Percentiles rank a stretch among this genome's conserved stretches.
Evolutionary conservation across 2,888 invertebrate genomes (phyloP).

Genomic region (Fragum fragum): DNA sequence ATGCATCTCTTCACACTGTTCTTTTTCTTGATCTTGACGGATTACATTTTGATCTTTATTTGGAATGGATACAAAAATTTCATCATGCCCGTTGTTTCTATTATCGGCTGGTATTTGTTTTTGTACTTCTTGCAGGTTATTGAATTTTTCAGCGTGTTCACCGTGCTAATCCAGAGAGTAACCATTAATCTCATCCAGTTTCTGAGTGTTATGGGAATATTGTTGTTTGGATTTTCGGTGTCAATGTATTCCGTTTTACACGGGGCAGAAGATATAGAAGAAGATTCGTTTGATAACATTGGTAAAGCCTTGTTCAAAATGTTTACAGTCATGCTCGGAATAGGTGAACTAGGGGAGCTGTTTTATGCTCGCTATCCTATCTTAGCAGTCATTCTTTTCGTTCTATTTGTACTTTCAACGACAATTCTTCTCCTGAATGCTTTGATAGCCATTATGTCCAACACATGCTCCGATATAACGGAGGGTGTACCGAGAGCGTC

Average conservation of each 20-base stretch:
- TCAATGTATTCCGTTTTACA: slow-evolving; percentile 37
- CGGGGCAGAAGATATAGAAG: background rate
- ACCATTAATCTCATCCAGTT: slow-evolving; percentile 24
- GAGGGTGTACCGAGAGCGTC: background rate
- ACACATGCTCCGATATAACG: background rate
- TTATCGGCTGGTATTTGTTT: slow-evolving; percentile 38
- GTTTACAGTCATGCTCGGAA: slow-evolving; percentile 32
- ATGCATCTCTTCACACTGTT: background rate
- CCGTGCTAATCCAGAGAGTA: slow-evolving; percentile 26
- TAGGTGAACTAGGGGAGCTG: slow-evolving; percentile 22
- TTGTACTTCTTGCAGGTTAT: slow-evolving; percentile 31
- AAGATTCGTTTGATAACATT: slow-evolving; percentile 13
- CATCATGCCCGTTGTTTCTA: background rate
- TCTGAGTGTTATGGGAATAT: slow-evolving; percentile 14
- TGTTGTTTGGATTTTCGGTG: slow-evolving; percentile 26
- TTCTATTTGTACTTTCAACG: background rate
- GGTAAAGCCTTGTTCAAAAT: slow-evolving; percentile 23
- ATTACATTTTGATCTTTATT: background rate
- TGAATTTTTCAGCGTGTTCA: slow-evolving; percentile 30
- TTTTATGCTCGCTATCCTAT: slow-evolving; percentile 4
- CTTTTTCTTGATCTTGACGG: background rate
- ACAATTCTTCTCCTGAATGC: background rate
- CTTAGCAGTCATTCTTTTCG: slow-evolving; percentile 23
- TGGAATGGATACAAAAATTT: background rate
- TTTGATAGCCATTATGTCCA: background rate